phyloP scores from a whole-genome alignment of 2,113 vertebrate genomes.

The Peromyscus maniculatus region DNA sequence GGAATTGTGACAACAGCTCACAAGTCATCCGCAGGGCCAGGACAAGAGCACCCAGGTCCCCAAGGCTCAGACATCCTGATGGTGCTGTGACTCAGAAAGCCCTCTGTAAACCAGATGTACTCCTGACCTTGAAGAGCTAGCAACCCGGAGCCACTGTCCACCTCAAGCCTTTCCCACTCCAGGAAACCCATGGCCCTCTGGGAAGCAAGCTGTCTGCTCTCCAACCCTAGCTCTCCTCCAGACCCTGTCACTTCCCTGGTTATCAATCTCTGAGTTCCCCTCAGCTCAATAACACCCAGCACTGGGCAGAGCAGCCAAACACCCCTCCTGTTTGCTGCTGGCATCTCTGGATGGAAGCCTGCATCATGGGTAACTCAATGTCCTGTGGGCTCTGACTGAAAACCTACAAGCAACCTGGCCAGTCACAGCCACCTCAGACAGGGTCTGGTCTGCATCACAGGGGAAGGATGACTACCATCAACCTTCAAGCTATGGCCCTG shows the following conservation, averaged over 20 bases:
- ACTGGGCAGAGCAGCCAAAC: neutral
- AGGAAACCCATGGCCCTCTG: neutral
- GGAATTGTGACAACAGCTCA: neutral
- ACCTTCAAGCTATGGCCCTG: neutral
- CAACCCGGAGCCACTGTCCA: neutral
- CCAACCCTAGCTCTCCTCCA: neutral
- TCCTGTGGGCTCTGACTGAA: neutral
- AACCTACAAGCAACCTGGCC: neutral
- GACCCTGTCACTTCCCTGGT: neutral
- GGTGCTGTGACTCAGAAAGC: neutral
- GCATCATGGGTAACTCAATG: neutral
- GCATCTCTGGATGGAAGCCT: neutral
- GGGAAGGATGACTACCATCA: neutral
- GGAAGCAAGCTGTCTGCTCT: neutral
- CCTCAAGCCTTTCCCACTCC: neutral
- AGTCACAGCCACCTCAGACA: neutral
- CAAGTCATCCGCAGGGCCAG: fast-evolving
- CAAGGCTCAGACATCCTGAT: fast-evolving
- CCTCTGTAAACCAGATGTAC: neutral
- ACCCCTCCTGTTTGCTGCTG: neutral
- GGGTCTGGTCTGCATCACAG: neutral
- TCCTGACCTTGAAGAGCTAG: neutral
- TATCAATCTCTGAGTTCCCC: neutral
- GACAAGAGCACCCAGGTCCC: neutral
- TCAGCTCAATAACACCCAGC: neutral